Evolutionary conservation across 2,797 vertebrate genomes (phyloP).

Genomic region (Simalia tracyae): DNA sequence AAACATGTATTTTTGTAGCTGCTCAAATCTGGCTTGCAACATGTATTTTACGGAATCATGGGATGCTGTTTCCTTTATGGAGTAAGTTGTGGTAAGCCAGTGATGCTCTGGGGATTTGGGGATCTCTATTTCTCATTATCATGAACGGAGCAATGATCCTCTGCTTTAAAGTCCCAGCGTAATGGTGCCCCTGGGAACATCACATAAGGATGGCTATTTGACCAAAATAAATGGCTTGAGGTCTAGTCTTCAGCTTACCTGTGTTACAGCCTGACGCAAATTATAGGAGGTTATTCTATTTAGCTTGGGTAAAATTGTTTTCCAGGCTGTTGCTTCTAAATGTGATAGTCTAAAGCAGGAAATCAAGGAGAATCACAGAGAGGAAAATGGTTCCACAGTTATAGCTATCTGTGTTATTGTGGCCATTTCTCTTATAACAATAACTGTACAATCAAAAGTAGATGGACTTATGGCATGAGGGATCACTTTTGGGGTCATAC

Average conservation of each 20-base stretch:
- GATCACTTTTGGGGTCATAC: neutral
- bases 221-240: neutral
- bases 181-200: neutral
- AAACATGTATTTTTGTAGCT: neutral
- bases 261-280: neutral
- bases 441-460: neutral
- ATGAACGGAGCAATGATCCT: too few relatives aligned
- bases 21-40: neutral
- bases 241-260: neutral
- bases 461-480: neutral
- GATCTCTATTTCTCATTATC: neutral
- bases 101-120: neutral
- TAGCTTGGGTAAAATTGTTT: neutral
- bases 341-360: neutral
- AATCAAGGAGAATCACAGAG: neutral
- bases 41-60: neutral
- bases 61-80: neutral
- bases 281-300: neutral
- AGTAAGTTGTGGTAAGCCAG: neutral
- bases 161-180: too few relatives aligned
- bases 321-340: neutral
- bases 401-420: neutral
- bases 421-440: neutral
- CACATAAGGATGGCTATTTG: neutral
- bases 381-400: neutral